Evolutionary conservation across 2,888 invertebrate species (phyloP), one percentile per base, ranked within the genome.

Genomic region (Archips crataeganus): DNA sequence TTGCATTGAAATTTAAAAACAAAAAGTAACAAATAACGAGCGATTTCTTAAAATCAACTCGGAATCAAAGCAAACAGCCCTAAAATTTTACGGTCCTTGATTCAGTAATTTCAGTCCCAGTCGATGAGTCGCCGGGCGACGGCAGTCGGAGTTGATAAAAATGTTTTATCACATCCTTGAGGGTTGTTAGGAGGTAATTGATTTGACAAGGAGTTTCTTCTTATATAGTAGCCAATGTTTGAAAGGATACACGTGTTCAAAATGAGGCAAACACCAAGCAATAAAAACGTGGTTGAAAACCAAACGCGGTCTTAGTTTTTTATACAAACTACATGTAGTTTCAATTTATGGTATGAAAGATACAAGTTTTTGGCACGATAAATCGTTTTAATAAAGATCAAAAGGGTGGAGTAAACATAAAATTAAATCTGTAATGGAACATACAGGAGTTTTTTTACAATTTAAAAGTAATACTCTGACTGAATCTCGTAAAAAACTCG

Each of bases 1-100:
- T 15, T 2, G 15, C 15, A 51, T 51, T 23, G 6, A 54, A 6
- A 5, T 15, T 15, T 23, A 23, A 54, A n/a, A 54, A 15, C 10
- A 61, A 61, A 61, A 42, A 23, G 49, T 49, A 49, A 11, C 15
- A 42, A 61, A 65, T 65, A 65, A 65, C 59, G 64, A 32, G 54
- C 36, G 13, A 51, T 32, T 62, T 62, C 70, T 67, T 45, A 72
- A 67, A 72, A 67, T 57, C 42, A 54, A 70, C 49, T 34, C 57
- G 11, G 57, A 73, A 49, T 69, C 47, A 49, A 63, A 64, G 57
- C 49, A 68, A 57, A 57, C 73, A 61, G 51, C 61, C 67, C 57
- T 72, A 63, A 73, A 68, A 73, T 73, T 73, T 63, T 64, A 69
- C 68, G 63, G 73, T 57, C 47, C 68, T 64, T 69, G 68, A 73